Evolutionary conservation across 2,797 vertebrate species (phyloP).

Genomic region (Dendrocincla fuliginosa): DNA sequence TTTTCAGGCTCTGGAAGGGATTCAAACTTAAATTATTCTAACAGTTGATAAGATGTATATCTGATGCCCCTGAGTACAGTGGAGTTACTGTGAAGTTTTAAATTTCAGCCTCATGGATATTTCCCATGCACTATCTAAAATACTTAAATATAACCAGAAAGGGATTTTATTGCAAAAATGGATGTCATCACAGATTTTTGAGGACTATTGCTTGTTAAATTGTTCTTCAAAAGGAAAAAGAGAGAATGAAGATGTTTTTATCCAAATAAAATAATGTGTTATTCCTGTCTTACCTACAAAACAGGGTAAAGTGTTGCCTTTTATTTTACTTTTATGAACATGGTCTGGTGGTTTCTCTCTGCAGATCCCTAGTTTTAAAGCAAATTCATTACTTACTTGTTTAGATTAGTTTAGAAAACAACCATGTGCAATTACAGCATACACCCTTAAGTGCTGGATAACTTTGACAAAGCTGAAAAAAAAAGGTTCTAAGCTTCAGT

Average conservation of each 20-base stretch:
- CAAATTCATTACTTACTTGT: background rate
- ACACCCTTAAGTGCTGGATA: background rate
- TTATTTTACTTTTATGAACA: background rate
- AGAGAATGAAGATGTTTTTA: background rate
- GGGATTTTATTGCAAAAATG: background rate
- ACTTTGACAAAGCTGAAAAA: background rate
- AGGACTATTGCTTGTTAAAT: background rate
- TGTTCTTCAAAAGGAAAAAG: background rate
- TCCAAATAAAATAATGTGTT: background rate
- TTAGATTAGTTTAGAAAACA: background rate
- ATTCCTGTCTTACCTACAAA: background rate
- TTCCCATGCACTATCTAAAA: background rate
- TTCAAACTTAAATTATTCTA: slow-evolving; percentile 19
- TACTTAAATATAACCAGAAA: background rate
- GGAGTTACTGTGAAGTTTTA: background rate
- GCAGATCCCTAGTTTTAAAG: background rate
- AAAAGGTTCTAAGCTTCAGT: background rate
- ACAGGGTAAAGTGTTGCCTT: background rate
- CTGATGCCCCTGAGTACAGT: background rate
- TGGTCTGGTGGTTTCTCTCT: background rate
- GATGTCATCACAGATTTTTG: background rate
- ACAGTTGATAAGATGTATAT: background rate
- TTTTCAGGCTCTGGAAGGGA: slow-evolving; percentile 10
- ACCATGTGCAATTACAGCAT: background rate
- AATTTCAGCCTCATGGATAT: background rate